Conservation (phyloP, 2,888 invertebrate species). For the Ennomos erosarius region DNA sequence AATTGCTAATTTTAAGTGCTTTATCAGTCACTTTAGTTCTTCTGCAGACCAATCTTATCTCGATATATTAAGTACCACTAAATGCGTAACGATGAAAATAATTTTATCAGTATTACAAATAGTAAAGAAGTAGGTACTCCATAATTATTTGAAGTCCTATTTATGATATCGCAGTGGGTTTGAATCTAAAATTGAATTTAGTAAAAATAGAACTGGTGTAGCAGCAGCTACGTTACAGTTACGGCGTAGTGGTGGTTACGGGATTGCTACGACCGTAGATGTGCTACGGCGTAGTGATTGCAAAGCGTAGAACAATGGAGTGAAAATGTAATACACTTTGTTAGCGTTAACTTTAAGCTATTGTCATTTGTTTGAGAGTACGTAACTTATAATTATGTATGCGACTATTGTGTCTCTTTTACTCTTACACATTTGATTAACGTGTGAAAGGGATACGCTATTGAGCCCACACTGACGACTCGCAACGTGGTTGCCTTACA, state of each 20-base stretch:
- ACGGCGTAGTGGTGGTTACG: conserved; percentile 9
- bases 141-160: conserved; percentile 2
- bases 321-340: not conserved
- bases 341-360: no score
- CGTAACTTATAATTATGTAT: no score
- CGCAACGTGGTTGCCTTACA: no score
- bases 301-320: conserved; percentile 17
- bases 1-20: no score
- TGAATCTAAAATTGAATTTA: conserved; percentile 8
- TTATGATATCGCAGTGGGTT: not conserved
- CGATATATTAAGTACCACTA: no score
- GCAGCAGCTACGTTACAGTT: conserved; percentile 15
- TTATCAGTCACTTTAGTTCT: no score
- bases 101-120: not conserved
- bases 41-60: no score
- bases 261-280: not conserved
- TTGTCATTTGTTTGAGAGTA: no score
- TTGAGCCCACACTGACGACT: no score
- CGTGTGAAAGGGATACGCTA: no score
- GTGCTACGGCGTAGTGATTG: conserved; percentile 3
- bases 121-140: not conserved
- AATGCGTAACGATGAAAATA: not conserved
- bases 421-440: no score
- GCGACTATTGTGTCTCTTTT: no score
- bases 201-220: conserved; percentile 14